Conservation (phyloP, 37 sponge, comb jelly and placozoan species). For the Hexactinellida sp. region DNA sequence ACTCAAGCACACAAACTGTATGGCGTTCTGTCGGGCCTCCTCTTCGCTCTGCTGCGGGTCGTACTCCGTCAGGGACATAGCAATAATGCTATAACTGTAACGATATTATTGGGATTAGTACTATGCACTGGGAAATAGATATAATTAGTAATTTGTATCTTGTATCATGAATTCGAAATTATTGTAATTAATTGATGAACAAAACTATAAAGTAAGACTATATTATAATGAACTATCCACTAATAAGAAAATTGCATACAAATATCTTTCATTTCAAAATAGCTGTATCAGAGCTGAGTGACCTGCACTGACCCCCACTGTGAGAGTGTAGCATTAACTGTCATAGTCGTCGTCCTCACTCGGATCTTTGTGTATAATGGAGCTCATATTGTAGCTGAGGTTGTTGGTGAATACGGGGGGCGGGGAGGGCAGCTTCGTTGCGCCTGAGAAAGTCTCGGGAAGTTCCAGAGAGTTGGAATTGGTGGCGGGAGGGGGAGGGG, state of each 20-base stretch:
- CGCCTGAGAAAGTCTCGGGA: not conserved
- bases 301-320: not conserved
- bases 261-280: not conserved
- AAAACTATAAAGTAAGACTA: not conserved
- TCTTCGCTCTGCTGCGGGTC: constrained; percentile 1
- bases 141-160: no score
- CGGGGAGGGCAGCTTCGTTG: not conserved
- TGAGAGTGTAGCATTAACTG: not conserved
- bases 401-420: not conserved
- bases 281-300: not conserved
- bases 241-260: constrained; percentile 15
- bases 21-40: not conserved
- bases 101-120: no score
- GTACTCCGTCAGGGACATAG: not conserved
- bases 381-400: not conserved
- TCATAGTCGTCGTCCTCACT: constrained; percentile 13
- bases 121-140: no score
- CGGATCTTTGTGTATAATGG: not conserved
- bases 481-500: not conserved
- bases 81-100: no score
- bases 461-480: not conserved
- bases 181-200: no score
- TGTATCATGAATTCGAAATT: no score
- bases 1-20: not conserved
- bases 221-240: not conserved